Evolutionary conservation across 2,113 vertebrate species (phyloP).

Genomic region (Cottus gobio): DNA sequence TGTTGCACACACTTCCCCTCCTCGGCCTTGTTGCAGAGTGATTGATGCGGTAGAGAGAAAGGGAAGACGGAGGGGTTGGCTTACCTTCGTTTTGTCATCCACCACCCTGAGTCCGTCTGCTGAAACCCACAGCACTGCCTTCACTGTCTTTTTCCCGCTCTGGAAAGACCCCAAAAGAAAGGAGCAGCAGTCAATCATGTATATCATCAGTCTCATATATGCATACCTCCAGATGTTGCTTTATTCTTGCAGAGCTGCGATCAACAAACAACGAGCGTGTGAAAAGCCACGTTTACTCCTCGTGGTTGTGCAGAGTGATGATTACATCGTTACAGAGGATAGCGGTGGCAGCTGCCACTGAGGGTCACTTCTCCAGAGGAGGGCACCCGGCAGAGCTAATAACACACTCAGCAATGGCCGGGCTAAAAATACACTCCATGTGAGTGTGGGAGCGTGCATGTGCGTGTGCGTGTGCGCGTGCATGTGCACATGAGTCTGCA

Average conservation of each 20-base stretch:
- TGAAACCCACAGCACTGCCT: slow-evolving; percentile 93
- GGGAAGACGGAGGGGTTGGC: not conserved
- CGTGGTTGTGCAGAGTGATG: slow-evolving; percentile 15
- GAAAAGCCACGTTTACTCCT: not conserved
- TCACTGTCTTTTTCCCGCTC: slow-evolving; percentile 92
- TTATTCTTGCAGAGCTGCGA: not conserved
- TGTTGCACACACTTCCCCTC: not conserved
- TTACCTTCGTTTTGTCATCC: slow-evolving; percentile 95
- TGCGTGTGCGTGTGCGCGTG: slow-evolving; percentile 1
- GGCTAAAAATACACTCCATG: slow-evolving; percentile 58
- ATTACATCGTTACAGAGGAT: slow-evolving; percentile 9
- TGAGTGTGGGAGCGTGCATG: not conserved
- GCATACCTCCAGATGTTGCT: not conserved
- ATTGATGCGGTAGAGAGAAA: slow-evolving; percentile 6
- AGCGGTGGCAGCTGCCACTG: slow-evolving; percentile 35
- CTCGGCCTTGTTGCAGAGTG: not conserved
- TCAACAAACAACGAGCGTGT: slow-evolving; percentile 12
- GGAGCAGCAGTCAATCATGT: not conserved
- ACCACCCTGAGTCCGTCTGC: slow-evolving; percentile 93
- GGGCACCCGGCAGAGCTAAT: slow-evolving; percentile 57
- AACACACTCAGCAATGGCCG: slow-evolving; percentile 59
- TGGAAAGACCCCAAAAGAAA: slow-evolving; percentile 59
- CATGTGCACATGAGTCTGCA: not conserved
- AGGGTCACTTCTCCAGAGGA: slow-evolving; percentile 56
- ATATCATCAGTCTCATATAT: not conserved